Evolutionary conservation across 2,797 vertebrate species (phyloP), one percentile per base, ranked within the genome.

Genomic region (Channallabes apus): DNA sequence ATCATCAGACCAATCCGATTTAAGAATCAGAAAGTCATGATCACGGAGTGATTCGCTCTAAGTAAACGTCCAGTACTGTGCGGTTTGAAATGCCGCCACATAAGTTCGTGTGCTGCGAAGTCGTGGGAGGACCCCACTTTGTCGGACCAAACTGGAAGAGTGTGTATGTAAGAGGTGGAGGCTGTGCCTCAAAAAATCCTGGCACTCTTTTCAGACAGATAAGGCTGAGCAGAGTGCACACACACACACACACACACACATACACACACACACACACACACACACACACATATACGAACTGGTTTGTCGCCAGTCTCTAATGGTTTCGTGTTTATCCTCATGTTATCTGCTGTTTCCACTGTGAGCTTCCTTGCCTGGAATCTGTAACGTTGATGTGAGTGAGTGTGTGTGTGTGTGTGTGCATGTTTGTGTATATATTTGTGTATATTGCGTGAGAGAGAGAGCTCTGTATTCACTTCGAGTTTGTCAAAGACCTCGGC

Each of bases 311-410:
- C 87, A 84, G 82, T 78, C 58, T 58, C 64, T 84, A 84, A 88
- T 85, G 84, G 75, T 78, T 75, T 71, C 72, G 29, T 82, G 84
- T 81, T 86, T 71, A 85, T 86, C 22, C 68, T 69, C 20, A 67
- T 65, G 73, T 83, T 86, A 86, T 84, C 87, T 85, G n/a, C 68
- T 61, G 64, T 84, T 86, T 85, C 82, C 85, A 86, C 71, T 80
- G 41, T 69, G 29, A 71, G 75, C 58, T 86, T 86, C 54, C 68
- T 85, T 51, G 56, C 68, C 80, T 82, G 84, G 79, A 85, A 82
- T 86, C 85, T 86, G 80, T 38, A 35, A 56, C 46, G 73, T 78
- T 82, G 65, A 80, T 72, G 84, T 81, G 65, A 38, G 27, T 73
- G 84, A 54, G 29, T 41, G 29, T 80, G 68, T 81, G 79, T 82